Evolutionary conservation across 2,888 invertebrate genomes (phyloP).

Genomic region (Opisthograptis luteolata): DNA sequence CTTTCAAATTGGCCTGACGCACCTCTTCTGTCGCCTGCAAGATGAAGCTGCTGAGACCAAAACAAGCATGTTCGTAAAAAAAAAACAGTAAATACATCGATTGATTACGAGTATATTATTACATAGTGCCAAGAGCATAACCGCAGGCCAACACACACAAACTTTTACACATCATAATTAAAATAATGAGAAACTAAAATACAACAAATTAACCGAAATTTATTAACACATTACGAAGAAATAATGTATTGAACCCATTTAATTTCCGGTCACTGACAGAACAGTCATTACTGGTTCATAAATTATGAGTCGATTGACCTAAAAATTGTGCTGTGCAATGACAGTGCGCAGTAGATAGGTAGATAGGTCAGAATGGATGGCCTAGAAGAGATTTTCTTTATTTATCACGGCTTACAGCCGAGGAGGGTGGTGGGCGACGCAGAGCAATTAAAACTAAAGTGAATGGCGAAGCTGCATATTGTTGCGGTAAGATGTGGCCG

Average conservation of each 20-base stretch:
- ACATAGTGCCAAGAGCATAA: too few relatives aligned
- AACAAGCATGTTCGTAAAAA: too few relatives aligned
- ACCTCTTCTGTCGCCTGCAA: too few relatives aligned
- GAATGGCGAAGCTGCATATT: slow-evolving; percentile 36
- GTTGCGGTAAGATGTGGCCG: slow-evolving; percentile 35
- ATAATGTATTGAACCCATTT: slow-evolving; percentile 49
- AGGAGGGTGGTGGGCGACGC: slow-evolving; percentile 16
- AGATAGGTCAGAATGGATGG: slow-evolving; percentile 31
- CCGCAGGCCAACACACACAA: too few relatives aligned
- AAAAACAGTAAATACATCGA: too few relatives aligned
- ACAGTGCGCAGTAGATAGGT: neutral
- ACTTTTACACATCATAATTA: too few relatives aligned
- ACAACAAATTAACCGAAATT: slow-evolving; percentile 25
- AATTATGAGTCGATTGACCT: slow-evolving; percentile 48
- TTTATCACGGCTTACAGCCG: slow-evolving; percentile 36
- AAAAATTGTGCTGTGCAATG: slow-evolving; percentile 35
- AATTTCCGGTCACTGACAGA: slow-evolving; percentile 51
- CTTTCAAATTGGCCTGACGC: too few relatives aligned
- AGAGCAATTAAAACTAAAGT: slow-evolving; percentile 46
- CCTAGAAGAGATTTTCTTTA: slow-evolving; percentile 36
- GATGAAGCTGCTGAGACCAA: too few relatives aligned
- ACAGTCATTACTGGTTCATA: slow-evolving; percentile 45
- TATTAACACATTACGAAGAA: slow-evolving; percentile 35
- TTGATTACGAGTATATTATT: too few relatives aligned
- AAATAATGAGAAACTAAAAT: too few relatives aligned